Base-by-base conservation (phyloP, 37 sponge, comb jelly and placozoan species). In the Ianthella basta region DNA sequence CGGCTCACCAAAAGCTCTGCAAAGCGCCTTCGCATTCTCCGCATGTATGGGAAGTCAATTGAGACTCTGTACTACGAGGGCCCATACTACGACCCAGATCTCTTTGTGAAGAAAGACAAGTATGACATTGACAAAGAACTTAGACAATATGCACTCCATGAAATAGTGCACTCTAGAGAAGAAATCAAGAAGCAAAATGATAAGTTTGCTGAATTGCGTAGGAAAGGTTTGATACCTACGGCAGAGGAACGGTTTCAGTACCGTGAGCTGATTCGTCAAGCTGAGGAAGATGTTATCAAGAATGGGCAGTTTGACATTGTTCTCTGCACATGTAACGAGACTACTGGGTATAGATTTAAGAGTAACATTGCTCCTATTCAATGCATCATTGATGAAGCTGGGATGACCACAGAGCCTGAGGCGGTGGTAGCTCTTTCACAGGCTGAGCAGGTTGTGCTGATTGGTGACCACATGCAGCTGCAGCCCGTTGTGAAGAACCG, bases 351-450 rank as follows among this genome's bases (percentile, higher is more conserved):
- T 13, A 83, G 87, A 23, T 39, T 90, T 0, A 34, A n/a, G 39
- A 82, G 54, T 4, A 36, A 40, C n/a, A 70, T 86, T 6, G 3
- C 25, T 20, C 86, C 73, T n/a, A 23, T 34, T 36, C 88, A 91
- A 44, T 81, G 81, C 55, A 91, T 91, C 55, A 75, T 91, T 77
- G 92, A 91, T 88, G 92, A 91, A 53, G 34, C 86, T 91, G 92
- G 82, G 32, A 91, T 91, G 92, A 88, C 92, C 0, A 39, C 41
- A 63, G 92, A 91, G 54, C 92, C 92, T 36, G 92, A 91, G 66
- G 68, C 86, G 0, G 82, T 91, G 19, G 86, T 63, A 41, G 85
- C 92, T 18, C 70, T 88, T 32, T 74, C 82, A 6, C 65, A 85
- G 21, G 74, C 83, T 74, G 86, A 91, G 36, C 92, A 91, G 55